phyloP scores from a whole-genome alignment of 2,797 vertebrate species.

The Rhinella marina region DNA sequence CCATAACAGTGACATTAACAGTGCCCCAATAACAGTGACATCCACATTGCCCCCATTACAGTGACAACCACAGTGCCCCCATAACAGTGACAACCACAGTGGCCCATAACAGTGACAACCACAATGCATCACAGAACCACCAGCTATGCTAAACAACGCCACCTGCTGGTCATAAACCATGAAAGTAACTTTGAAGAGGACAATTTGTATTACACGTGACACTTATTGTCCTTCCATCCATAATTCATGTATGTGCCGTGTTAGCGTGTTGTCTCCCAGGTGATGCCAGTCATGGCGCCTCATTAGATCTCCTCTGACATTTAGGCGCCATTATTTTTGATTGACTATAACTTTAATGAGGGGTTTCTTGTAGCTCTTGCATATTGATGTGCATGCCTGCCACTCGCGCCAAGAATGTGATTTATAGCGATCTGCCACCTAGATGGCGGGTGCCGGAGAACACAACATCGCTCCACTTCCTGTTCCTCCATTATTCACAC shows the following conservation, averaged over 20 bases:
- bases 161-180: neutral
- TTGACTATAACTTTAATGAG: conserved; percentile 35
- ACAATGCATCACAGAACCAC: no score
- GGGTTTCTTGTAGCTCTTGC: neutral
- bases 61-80: neutral
- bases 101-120: no score
- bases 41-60: neutral
- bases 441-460: conserved; percentile 5
- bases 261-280: neutral
- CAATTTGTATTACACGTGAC: neutral
- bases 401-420: neutral
- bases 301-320: conserved; percentile 15
- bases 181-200: neutral
- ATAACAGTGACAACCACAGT: neutral
- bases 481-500: conserved; percentile 16
- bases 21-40: neutral
- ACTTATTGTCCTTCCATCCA: neutral
- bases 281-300: neutral
- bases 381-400: neutral
- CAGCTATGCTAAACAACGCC: neutral
- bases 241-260: neutral
- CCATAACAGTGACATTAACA: neutral
- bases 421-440: conserved; percentile 4
- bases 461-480: conserved; percentile 2
- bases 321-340: conserved; percentile 29